Base-by-base conservation (phyloP, 1,140 invertebrate genomes). In the Chymomyza costata region DNA sequence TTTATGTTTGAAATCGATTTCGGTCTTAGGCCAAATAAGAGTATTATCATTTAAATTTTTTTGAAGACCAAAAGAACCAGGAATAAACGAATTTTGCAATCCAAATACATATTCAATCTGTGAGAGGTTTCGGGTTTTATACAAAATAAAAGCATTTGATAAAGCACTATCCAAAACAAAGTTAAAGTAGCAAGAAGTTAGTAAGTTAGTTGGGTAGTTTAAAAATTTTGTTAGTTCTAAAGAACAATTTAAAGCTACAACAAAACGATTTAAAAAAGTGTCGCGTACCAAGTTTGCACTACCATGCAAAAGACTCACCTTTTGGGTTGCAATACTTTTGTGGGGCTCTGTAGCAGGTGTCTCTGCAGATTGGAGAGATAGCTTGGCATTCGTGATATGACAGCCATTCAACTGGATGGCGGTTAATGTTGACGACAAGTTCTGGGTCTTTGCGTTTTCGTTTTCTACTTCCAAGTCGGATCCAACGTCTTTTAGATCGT, bases 251-350 rank as follows among this genome's bases (percentile, higher is more conserved):
- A n/a, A n/a, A 66, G 50, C 34, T 40, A 61, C 34, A 48, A 34
- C 21, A 51, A 38, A 38, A 37, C n/a, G 34, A 53, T 30, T 60
- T 44, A 39, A 54, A 50, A 64, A 58, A 28, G 5, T 63, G 30
- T 47, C 14, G 31, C 34, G 18, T 37, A 51, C 51, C 50, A 48
- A 62, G 46, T 62, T 62, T 45, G 46, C 52, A 56, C 46, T 37
- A n/a, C n/a, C n/a, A 62, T 57, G 58, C 53, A 62, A 57, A 62
- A 7, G 18, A 25, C 17, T 67, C 80, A 83, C 80, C 80, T 83
- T 83, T 80, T 80, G 71, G 50, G 71, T 60, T 80, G 74, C 68
- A 58, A 83, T 76, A 82, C 80, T 70, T 70, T 83, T 73, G 68
- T 71, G 46, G 25, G 15, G 21, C 7, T 11, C 37, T 38, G 43